Base-by-base conservation (phyloP, 2,888 invertebrate species). In the Thysanoteuthis rhombus region DNA sequence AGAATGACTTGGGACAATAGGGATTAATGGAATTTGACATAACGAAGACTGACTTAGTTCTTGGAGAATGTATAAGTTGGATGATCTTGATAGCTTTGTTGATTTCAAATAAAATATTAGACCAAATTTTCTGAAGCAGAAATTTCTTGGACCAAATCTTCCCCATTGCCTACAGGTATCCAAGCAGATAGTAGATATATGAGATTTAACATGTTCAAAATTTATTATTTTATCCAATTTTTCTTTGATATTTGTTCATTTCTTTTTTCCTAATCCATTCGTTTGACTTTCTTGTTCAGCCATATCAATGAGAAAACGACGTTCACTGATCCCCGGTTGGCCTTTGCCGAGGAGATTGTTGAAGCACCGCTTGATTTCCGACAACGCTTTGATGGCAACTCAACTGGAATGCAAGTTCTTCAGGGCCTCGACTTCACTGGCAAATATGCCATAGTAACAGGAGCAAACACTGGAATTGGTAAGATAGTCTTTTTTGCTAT, bases 401-500 rank as follows among this genome's bases (percentile, higher is more conserved):
- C 98, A 94, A 98, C 98, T 90, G 99, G 99, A 8, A 97, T 98
- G 95, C 98, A 98, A 97, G 98, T 99, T 28, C 97, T 99, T 25
- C 98, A 99, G 97, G 99, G 99, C 19, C 97, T 98, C 95, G 99
- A 99, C 97, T 97, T 99, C 94, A 98, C 98, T 93, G 98, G 98
- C 1, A 98, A 98, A 97, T 97, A 98, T 96, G 99, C 98, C 0
- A 97, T 99, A 16, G 98, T 99, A 89, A 99, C 99, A 16, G 99
- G 99, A 25, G 98, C 98, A 0, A 99, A 99, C 97, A 97, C 98
- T 94, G 99, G 99, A 10, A 99, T 99, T 96, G 99, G 98, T 97
- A 95, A 52, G 94, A 10, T 5, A 32, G 19, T n/a, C 32, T 16
- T 92, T 92, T 40, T n/a, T n/a, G n/a, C n/a, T n/a, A n/a, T n/a